A percentile compares a stretch with the other conserved stretches of the same genome.
Conservation (phyloP, 2,113 vertebrate species). For the Callospermophilus lateralis region DNA sequence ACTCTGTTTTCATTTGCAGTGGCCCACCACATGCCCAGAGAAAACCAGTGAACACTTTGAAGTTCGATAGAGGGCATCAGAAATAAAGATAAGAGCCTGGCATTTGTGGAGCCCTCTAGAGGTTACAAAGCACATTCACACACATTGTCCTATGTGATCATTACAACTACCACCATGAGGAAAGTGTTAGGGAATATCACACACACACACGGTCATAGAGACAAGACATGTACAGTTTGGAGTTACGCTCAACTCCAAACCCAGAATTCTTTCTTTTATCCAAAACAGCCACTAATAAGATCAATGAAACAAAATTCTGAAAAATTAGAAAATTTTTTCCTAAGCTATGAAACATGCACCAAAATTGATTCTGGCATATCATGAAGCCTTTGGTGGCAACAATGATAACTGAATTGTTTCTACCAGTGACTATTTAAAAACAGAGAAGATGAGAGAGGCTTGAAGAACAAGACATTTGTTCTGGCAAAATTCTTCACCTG, state of each 20-base stretch:
- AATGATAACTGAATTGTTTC: conserved; percentile 1
- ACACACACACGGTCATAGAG: background rate
- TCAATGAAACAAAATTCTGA: conserved; percentile 44
- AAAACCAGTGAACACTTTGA: background rate
- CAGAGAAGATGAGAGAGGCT: background rate
- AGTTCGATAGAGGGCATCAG: background rate
- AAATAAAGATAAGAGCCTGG: background rate
- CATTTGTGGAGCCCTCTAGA: background rate
- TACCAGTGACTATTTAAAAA: background rate
- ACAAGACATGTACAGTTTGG: background rate
- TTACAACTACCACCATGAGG: background rate
- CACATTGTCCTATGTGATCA: background rate
- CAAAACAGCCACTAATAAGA: background rate
- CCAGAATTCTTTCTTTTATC: background rate
- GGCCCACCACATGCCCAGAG: background rate
- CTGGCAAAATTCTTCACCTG: background rate
- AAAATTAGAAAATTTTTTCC: background rate
- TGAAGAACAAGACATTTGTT: background rate
- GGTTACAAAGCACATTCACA: background rate
- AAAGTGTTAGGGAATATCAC: background rate
- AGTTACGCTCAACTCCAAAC: background rate
- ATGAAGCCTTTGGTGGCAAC: background rate
- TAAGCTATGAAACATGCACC: conserved; percentile 27
- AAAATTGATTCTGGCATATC: background rate
- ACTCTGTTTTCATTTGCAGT: background rate